Evolutionary conservation across 2,113 vertebrate genomes (phyloP).

Genomic region (Fregetta grallaria): DNA sequence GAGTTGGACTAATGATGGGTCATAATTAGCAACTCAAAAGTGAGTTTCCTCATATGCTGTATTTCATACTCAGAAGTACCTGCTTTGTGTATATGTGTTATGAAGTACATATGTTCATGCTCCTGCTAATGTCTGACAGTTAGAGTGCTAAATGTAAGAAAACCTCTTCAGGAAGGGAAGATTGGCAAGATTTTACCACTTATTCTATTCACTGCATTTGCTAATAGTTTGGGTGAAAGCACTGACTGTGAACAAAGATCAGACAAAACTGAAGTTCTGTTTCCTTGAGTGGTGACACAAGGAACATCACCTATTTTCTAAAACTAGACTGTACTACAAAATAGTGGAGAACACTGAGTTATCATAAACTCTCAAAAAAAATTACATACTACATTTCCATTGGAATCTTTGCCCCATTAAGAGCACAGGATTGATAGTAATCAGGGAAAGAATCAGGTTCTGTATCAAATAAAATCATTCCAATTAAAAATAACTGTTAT

Average conservation of each 20-base stretch:
- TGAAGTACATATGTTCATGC: not conserved
- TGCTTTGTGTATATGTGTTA: not conserved
- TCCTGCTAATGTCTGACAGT: not conserved
- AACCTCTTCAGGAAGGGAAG: not conserved
- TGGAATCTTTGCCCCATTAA: not conserved
- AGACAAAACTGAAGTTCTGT: not conserved
- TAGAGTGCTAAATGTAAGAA: not conserved
- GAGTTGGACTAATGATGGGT: not conserved
- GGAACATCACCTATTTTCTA: not conserved
- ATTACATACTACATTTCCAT: not conserved
- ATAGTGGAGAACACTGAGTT: not conserved
- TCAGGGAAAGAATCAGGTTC: not conserved
- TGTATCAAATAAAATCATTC: not conserved
- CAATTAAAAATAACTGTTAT: not conserved
- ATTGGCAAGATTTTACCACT: not conserved
- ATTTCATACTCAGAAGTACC: not conserved
- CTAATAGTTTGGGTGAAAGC: not conserved
- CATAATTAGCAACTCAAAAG: not conserved
- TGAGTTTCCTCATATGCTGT: not conserved
- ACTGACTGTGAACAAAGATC: not conserved
- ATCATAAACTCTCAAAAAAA: not conserved
- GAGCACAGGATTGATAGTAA: not conserved
- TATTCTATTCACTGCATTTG: not conserved
- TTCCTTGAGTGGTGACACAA: not conserved
- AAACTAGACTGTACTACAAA: not conserved